A percentile compares a stretch with the other conserved stretches of the same genome.
Conservation (phyloP, 2,797 vertebrate species). For the Arnoldichthys spilopterus region DNA sequence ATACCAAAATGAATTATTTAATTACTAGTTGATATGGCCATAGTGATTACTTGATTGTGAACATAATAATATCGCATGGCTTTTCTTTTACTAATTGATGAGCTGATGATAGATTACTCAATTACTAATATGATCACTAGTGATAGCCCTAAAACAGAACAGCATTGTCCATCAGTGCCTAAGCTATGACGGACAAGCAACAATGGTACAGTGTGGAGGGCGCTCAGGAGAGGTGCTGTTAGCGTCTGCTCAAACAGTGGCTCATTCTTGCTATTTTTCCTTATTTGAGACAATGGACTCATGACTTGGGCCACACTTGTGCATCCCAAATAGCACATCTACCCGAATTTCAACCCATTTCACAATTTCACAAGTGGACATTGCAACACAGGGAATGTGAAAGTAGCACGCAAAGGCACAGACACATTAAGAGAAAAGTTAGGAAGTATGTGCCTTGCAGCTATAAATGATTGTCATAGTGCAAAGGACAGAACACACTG, state of each 20-base stretch:
- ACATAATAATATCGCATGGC: no score
- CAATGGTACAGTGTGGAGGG: constrained; percentile 20
- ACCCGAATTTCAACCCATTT: constrained; percentile 1
- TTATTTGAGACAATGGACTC: constrained; percentile 46
- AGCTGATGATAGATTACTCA: not conserved
- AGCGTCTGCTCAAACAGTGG: constrained; percentile 17
- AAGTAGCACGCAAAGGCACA: not conserved
- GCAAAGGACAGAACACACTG: constrained; percentile 64
- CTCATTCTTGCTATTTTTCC: not conserved
- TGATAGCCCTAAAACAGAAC: not conserved
- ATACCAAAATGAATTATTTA: no score
- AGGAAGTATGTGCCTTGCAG: constrained; percentile 2
- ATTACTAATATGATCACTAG: not conserved
- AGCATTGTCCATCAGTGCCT: constrained; percentile 21
- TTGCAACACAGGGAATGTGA: not conserved
- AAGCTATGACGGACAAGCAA: constrained; percentile 6
- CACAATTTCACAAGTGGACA: not conserved
- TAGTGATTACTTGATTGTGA: no score
- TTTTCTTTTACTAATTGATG: no score
- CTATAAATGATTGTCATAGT: constrained; percentile 66
- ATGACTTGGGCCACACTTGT: not conserved
- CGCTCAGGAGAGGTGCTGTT: constrained; percentile 1
- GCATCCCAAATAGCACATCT: not conserved
- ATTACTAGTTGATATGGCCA: no score
- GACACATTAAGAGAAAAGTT: constrained; percentile 7